These are phyloP conservation scores for Xiphias gladius DNA, from an alignment of 2,113 vertebrate genomes.

Conservation along the genomic window DNA sequence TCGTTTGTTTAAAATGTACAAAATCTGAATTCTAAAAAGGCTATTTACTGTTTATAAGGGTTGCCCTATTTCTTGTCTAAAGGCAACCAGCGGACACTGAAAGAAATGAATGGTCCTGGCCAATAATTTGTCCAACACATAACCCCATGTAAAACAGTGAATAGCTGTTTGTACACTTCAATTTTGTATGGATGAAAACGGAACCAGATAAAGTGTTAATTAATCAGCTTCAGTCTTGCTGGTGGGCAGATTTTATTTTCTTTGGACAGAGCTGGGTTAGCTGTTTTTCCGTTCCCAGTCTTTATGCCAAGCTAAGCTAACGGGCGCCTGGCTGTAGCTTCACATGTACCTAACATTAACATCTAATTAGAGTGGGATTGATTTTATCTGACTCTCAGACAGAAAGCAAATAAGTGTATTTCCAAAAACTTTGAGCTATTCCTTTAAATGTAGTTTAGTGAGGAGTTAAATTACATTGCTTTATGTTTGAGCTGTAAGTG, in stretches of 20 bases:
- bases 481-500: conserved; percentile 14
- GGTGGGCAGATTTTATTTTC: background rate
- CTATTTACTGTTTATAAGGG: background rate
- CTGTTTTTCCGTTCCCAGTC: background rate
- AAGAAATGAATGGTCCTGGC: background rate
- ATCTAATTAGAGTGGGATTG: background rate
- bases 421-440: background rate
- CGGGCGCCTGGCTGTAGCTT: background rate
- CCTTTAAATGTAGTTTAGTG: conserved; percentile 2
- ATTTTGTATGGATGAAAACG: conserved; percentile 1
- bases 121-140: background rate
- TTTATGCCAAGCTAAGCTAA: conserved; percentile 18
- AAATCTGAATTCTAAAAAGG: background rate
- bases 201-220: background rate
- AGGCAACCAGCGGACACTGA: background rate
- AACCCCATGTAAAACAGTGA: background rate
- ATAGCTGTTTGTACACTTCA: background rate
- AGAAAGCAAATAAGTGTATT: background rate
- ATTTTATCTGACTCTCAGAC: background rate
- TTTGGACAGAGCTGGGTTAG: background rate
- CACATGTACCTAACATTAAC: background rate
- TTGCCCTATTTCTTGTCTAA: background rate
- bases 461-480: background rate
- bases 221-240: background rate
- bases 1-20: background rate